A percentile compares a stretch with the other conserved stretches of the same genome.
Evolutionary conservation across 2,888 invertebrate genomes (phyloP).

Genomic region (Philhelius pedissequus): DNA sequence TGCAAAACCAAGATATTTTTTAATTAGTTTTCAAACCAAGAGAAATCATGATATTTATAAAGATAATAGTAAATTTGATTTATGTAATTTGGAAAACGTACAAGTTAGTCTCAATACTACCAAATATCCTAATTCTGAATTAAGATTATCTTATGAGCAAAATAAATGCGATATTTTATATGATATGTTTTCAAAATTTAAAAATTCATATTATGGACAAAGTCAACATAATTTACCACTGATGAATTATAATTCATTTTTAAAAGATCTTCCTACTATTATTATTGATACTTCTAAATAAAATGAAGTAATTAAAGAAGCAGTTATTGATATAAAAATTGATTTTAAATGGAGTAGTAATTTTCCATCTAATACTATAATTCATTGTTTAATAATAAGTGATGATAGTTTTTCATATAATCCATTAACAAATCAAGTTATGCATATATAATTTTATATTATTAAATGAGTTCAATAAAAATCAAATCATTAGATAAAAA

Average conservation of each 20-base stretch:
- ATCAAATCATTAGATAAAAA: too few species aligned
- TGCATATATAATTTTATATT: not conserved
- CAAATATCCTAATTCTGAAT: constrained; percentile 33
- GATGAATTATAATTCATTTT: too few species aligned
- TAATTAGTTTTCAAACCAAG: not conserved
- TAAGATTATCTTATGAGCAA: constrained; percentile 13
- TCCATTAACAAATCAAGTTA: constrained; percentile 51
- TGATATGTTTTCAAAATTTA: too few species aligned
- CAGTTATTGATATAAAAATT: too few species aligned
- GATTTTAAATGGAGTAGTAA: constrained; percentile 3
- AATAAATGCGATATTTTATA: constrained; percentile 32
- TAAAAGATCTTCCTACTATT: too few species aligned
- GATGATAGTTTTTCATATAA: constrained; percentile 44
- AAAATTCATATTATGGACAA: too few species aligned
- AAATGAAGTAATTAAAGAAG: too few species aligned
- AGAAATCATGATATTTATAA: too few species aligned
- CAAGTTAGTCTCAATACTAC: constrained; percentile 15
- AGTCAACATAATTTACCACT: too few species aligned
- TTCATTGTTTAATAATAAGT: constrained; percentile 42
- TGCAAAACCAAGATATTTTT: constrained; percentile 1
- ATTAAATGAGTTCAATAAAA: not conserved
- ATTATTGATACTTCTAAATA: too few species aligned
- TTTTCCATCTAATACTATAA: constrained; percentile 31
- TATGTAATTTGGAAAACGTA: too few species aligned
- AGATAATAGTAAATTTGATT: too few species aligned